Conservation (phyloP, 2,113 vertebrate species). For the Macroglossus sobrinus region DNA sequence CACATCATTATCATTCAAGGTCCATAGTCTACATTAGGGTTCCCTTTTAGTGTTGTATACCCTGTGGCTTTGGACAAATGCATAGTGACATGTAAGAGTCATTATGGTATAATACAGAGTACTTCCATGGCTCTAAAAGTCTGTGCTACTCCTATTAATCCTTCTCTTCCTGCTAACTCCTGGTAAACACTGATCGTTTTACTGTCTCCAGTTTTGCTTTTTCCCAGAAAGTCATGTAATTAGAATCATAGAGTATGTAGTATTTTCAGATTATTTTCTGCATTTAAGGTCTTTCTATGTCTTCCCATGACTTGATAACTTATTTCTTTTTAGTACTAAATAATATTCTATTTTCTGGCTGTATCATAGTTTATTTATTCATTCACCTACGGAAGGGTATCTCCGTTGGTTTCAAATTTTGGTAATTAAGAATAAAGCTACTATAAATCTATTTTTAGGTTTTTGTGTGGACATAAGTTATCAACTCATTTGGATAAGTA, state of each 20-base stretch:
- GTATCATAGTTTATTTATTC: background rate
- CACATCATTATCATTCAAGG: background rate
- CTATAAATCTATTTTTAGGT: background rate
- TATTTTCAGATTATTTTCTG: background rate
- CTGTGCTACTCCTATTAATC: background rate
- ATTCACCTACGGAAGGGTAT: background rate
- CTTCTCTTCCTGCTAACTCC: background rate
- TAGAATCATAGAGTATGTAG: background rate
- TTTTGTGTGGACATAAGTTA: background rate
- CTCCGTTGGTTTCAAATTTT: background rate
- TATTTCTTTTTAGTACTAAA: background rate
- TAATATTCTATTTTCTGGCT: background rate
- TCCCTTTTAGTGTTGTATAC: background rate
- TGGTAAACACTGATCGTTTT: background rate
- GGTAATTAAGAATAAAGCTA: background rate
- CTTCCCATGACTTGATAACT: background rate
- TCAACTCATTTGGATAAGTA: background rate
- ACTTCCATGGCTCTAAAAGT: background rate
- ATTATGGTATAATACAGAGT: background rate
- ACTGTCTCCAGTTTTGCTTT: background rate
- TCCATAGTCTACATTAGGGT: background rate
- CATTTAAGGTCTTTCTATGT: background rate
- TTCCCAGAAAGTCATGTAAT: background rate
- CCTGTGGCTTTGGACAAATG: background rate
- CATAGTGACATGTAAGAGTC: background rate